These are phyloP conservation scores for Dyspetes luteomarginatus DNA, from an alignment of 2,888 invertebrate species.

Conservation along the genomic window DNA sequence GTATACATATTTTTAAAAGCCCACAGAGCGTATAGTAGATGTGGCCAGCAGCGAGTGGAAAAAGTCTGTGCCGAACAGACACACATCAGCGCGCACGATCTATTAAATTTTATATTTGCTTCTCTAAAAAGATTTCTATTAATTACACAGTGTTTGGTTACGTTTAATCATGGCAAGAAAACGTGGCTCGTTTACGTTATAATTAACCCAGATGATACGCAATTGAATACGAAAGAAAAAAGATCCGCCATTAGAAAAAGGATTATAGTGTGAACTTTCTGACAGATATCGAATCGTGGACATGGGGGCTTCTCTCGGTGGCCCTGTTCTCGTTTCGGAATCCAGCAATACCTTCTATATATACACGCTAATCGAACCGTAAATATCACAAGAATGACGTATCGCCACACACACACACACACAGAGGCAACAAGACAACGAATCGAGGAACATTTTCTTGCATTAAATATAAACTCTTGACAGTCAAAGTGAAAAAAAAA, in stretches of 20 bases:
- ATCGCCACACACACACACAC: neutral
- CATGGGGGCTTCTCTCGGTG: slow-evolving; percentile 25
- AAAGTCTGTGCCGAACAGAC: slow-evolving; percentile 1
- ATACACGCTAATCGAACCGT: slow-evolving; percentile 21
- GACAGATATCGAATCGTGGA: slow-evolving; percentile 47
- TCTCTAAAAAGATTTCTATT: neutral
- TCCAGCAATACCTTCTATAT: slow-evolving; percentile 12
- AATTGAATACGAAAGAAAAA: neutral
- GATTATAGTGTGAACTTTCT: slow-evolving; percentile 9
- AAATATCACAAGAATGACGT: slow-evolving; percentile 39
- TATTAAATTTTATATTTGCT: neutral
- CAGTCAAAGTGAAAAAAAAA: neutral
- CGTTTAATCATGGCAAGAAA: neutral
- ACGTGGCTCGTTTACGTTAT: neutral
- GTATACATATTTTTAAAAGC: too few species aligned
- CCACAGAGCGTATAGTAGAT: neutral
- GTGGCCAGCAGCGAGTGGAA: neutral
- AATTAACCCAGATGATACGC: neutral
- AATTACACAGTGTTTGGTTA: neutral
- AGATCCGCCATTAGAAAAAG: slow-evolving; percentile 14
- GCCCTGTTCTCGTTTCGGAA: slow-evolving; percentile 61
- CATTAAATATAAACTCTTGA: neutral
- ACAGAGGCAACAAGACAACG: neutral
- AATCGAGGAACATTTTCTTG: neutral
- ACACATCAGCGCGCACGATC: neutral